Conservation (phyloP, 64 coral and sea anemone species). For the Porites lutea region DNA sequence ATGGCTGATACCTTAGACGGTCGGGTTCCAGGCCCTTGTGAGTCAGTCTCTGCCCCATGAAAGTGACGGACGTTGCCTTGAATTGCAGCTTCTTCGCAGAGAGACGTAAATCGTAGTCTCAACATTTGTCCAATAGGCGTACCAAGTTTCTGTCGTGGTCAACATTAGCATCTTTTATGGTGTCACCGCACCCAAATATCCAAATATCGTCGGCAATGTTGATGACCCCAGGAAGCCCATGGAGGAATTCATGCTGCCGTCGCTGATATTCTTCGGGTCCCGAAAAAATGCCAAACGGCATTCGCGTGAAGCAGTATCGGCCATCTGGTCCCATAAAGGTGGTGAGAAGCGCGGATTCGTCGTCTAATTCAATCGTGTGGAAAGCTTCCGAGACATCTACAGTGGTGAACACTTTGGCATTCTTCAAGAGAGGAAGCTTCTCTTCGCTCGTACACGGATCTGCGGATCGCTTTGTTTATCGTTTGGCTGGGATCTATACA, state of each 20-base stretch:
- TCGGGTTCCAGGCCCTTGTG: not conserved
- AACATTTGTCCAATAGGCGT: not conserved
- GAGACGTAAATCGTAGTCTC: not conserved
- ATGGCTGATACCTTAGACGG: too few relatives aligned
- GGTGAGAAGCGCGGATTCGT: not conserved
- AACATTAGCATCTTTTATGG: not conserved
- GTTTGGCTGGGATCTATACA: too few relatives aligned
- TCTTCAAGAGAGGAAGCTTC: not conserved
- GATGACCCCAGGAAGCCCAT: not conserved
- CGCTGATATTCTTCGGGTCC: slow-evolving; percentile 38
- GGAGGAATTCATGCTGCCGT: not conserved
- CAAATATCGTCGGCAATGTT: slow-evolving; percentile 21
- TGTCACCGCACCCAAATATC: not conserved
- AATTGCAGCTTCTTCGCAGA: slow-evolving; percentile 12
- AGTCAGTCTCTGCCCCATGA: slow-evolving; percentile 27
- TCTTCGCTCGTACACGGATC: slow-evolving; percentile 4
- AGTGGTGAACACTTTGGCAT: slow-evolving; percentile 22
- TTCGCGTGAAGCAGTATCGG: not conserved
- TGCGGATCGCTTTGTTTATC: too few relatives aligned
- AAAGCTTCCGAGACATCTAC: slow-evolving; percentile 2
- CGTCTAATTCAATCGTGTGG: not conserved
- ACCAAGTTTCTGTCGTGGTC: slow-evolving; percentile 26
- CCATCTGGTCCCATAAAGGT: slow-evolving; percentile 42
- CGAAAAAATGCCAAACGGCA: slow-evolving; percentile 43
- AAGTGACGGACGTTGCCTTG: slow-evolving; percentile 3